Base-by-base conservation (phyloP, 2,888 invertebrate species). In the Epiblema foenella region DNA sequence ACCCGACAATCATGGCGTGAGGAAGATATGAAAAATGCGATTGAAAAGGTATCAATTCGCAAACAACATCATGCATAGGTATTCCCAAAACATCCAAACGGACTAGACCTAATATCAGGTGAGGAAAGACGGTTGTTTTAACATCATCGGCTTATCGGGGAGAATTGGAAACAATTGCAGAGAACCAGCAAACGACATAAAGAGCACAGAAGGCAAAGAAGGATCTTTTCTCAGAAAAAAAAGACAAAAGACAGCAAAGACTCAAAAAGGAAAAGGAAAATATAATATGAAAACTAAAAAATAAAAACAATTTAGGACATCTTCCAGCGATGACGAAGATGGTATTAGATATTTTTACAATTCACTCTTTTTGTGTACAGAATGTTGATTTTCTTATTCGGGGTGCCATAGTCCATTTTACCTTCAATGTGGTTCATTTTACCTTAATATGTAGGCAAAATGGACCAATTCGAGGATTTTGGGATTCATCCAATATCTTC, bases 401-500 rank as follows among this genome's bases (percentile, higher is more conserved):
- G 2, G 29, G 29, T 29, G 29, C 29, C 29, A 29, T 29, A 5
- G 29, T 29, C 29, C 29, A 29, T 29, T 4, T 46, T 46, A 15
- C 46, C 46, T 46, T 46, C 49, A 51, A 7, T 17, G 5, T 17
- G 49, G 49, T 51, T 51, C 49, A 17, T 51, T 51, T 51, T 51
- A 51, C 49, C 49, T 51, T 51, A 17, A 51, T 5, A 9, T 17
- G 49, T 17, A 17, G 17, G 29, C 49, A 51, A 17, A 51, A 51
- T 51, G 49, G 49, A 51, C 49, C 17, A 51, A 51, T 17, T 8
- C 49, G 18, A 51, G 17, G 49, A 7, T 51, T 51, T 51, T 51
- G 49, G 49, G 17, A 51, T 17, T 17, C 49, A 51, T 51, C 49
- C 49, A 51, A 51, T 52, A 52, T 20, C 52, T 52, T 52, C 20